A percentile compares a stretch with the other conserved stretches of the same genome.
These are phyloP conservation scores for Athene cunicularia DNA, from an alignment of 2,113 vertebrate species.

Conservation along the genomic window DNA sequence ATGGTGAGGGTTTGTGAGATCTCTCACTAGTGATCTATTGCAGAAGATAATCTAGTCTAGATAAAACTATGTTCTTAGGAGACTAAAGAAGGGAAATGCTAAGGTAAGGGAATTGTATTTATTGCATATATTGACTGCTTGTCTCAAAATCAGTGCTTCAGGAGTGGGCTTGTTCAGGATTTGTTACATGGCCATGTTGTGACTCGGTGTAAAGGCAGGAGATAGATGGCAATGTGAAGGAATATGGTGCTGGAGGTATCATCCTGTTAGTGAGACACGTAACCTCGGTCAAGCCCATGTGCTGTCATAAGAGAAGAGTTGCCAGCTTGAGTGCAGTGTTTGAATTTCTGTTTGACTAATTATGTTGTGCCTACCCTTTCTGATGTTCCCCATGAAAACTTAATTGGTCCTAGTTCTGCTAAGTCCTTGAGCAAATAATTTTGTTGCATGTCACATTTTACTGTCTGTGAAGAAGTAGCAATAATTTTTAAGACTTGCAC, in stretches of 20 bases:
- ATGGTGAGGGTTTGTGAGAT: neutral
- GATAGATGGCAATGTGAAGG: neutral
- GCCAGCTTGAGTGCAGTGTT: neutral
- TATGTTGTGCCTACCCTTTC: neutral
- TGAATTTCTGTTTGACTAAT: neutral
- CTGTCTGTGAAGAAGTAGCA: neutral
- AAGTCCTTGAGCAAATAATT: neutral
- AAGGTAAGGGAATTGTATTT: neutral
- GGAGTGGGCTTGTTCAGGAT: neutral
- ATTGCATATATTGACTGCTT: neutral
- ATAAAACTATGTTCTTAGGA: neutral
- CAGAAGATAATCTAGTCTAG: neutral
- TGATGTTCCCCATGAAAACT: neutral
- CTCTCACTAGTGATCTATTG: neutral
- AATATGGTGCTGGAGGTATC: neutral
- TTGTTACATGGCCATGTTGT: fast-evolving
- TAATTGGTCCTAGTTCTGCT: neutral
- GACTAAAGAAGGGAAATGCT: neutral
- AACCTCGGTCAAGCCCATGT: fast-evolving
- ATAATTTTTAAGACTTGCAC: neutral
- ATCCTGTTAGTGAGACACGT: neutral
- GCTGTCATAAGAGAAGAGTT: neutral
- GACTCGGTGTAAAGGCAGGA: neutral
- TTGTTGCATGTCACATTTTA: neutral
- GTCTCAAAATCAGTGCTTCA: neutral